Evolutionary conservation across 2,888 invertebrate species (phyloP).

Genomic region (Stegophylla sp.): DNA sequence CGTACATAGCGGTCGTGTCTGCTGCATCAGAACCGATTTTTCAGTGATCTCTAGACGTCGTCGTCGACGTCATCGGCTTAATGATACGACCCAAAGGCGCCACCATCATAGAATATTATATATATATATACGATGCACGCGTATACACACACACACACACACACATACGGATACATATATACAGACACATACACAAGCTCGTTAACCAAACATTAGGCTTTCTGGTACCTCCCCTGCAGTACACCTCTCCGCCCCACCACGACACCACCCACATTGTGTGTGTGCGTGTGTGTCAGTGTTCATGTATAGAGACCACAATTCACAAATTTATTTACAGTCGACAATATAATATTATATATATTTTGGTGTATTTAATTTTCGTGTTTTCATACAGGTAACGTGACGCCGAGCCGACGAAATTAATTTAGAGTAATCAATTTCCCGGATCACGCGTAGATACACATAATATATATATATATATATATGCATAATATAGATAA

Average conservation of each 20-base stretch:
- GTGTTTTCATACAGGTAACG: conserved; percentile 38
- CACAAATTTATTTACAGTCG: too few relatives aligned
- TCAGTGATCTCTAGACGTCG: conserved; percentile 27
- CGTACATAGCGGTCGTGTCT: neutral
- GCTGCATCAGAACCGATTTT: conserved; percentile 47
- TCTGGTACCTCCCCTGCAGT: conserved; percentile 14
- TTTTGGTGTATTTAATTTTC: conserved; percentile 54
- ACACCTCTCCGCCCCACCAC: neutral
- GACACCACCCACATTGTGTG: conserved; percentile 15
- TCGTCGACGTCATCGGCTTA: conserved; percentile 52
- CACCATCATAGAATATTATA: conserved; percentile 20
- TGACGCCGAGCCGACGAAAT: conserved; percentile 3
- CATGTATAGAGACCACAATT: too few relatives aligned
- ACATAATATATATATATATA: neutral
- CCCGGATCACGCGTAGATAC: neutral
- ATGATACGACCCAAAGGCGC: conserved; percentile 59
- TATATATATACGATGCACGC: neutral
- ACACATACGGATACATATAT: neutral
- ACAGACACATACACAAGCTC: conserved; percentile 28
- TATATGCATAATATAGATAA: neutral
- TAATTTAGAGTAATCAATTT: conserved; percentile 57
- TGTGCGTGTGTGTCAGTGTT: neutral
- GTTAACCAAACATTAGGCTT: conserved; percentile 58
- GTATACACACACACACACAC: neutral
- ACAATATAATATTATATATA: neutral